Base-by-base conservation (phyloP, 2,797 vertebrate genomes). In the Acrossocheilus wenchowensis region DNA sequence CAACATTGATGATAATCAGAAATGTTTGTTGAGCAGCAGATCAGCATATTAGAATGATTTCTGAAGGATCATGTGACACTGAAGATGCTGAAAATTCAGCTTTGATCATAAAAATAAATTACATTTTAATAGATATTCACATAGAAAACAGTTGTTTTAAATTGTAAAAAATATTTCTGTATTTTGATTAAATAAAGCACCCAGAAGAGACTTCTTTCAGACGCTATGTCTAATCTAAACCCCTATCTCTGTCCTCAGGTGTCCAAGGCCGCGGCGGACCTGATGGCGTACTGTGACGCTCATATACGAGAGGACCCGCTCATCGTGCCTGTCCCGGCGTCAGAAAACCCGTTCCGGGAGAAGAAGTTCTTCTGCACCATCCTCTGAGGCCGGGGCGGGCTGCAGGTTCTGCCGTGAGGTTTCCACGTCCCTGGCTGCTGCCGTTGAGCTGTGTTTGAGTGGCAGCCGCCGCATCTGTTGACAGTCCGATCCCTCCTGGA, bases 341-440 rank as follows among this genome's bases (percentile, higher is more conserved):
- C 98, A 0, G 98, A 99, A 96, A 99, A 99, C 95, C 98, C 98
- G 5, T 99, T 99, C 95, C 93, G 98, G 89, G 98, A 99, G 97
- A 99, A 99, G 96, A 99, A 99, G 95, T 97, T 99, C 92, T 99
- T 99, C 94, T 99, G 98, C 93, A 96, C 95, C 94, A 98, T 99
- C 93, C 98, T 99, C 95, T 99, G 95, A 98, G 92, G 93, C 78
- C 87, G 23, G 60, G 86, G 64, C 9, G 23, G 15, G 39, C n/a
- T 34, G 23, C 69, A 45, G 71, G 57, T 36, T 75, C 81, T 6
- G 36, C 30, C 78, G 64, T 1, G 72, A 73, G 78, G 41, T 84
- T 91, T 93, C 88, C 64, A 23, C n/a, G 66, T 82, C 50, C 48
- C 80, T 81, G 84, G 45, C 80, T 66, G 68, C 48, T 88, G 87